These are phyloP conservation scores for Leptinotarsa juncta DNA, from an alignment of 2,888 invertebrate species.

Conservation along the genomic window DNA sequence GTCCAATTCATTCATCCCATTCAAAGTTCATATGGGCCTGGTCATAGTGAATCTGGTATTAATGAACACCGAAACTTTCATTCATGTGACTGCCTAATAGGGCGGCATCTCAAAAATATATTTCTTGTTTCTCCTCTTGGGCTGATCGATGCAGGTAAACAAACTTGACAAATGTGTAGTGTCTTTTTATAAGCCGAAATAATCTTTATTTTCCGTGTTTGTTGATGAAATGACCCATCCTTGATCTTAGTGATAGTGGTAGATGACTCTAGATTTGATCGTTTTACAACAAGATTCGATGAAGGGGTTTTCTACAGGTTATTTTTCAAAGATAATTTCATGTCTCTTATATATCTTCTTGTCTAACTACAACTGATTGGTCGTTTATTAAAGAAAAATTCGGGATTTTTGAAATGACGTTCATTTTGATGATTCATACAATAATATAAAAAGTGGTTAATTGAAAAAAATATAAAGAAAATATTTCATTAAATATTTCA, in stretches of 20 bases:
- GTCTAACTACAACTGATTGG: no score
- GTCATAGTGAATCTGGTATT: neutral
- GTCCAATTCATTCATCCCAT: neutral
- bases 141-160: constrained; percentile 18
- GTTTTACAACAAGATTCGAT: neutral
- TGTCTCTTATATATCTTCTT: no score
- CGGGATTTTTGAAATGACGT: no score
- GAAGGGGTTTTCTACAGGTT: neutral
- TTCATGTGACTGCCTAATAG: constrained; percentile 16
- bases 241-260: constrained; percentile 22
- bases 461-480: no score
- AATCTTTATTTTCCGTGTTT: constrained; percentile 19
- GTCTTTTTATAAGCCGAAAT: constrained; percentile 21
- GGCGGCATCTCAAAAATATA: constrained; percentile 5
- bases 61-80: neutral
- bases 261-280: constrained; percentile 6
- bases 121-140: neutral
- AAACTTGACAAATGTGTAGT: constrained; percentile 19
- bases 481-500: no score
- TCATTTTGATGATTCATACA: no score
- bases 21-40: neutral
- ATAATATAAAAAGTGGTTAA: no score
- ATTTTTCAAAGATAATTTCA: neutral
- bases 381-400: no score
- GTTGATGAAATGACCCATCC: constrained; percentile 8